phyloP scores from a whole-genome alignment of 53 echinoderm and acorn worm genomes.

The Henricia sp. region DNA sequence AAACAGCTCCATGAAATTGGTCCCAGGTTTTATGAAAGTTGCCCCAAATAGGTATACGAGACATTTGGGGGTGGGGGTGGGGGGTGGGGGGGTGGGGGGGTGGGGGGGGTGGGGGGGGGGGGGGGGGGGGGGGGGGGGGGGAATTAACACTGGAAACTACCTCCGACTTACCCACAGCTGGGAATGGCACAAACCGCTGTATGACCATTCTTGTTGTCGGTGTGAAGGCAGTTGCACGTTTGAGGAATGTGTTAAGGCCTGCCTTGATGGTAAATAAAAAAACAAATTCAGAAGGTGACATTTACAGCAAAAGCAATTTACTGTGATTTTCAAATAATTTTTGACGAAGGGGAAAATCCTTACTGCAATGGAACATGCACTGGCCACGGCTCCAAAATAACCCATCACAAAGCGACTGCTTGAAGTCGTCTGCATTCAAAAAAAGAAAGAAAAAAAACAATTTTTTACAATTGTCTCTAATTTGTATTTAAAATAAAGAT shows the following conservation, averaged over 20 bases:
- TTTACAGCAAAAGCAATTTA: background rate
- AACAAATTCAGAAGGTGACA: background rate
- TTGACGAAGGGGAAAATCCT: conserved; percentile 14
- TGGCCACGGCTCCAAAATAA: conserved; percentile 85
- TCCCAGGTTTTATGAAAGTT: no score
- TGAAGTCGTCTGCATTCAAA: conserved; percentile 71
- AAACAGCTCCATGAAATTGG: no score
- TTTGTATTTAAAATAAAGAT: no score
- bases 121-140: no score
- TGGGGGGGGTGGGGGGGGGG: no score
- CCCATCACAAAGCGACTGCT: conserved; percentile 79
- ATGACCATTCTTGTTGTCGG: conserved; percentile 76
- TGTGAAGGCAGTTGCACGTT: conserved; percentile 73
- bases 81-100: no score
- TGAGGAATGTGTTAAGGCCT: conserved; percentile 76
- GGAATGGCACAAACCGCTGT: conserved; percentile 96
- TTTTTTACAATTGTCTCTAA: no score
- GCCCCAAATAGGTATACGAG: no score
- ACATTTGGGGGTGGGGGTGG: no score
- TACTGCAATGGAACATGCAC: conserved; percentile 94
- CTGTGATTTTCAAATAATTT: no score
- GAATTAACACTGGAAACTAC: no score
- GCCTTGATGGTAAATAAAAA: conserved; percentile 47
- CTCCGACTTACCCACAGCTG: conserved; percentile 88
- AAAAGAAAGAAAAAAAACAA: conserved; percentile 16